phyloP scores from a whole-genome alignment of 1,140 invertebrate species.

The Diprion similis region DNA sequence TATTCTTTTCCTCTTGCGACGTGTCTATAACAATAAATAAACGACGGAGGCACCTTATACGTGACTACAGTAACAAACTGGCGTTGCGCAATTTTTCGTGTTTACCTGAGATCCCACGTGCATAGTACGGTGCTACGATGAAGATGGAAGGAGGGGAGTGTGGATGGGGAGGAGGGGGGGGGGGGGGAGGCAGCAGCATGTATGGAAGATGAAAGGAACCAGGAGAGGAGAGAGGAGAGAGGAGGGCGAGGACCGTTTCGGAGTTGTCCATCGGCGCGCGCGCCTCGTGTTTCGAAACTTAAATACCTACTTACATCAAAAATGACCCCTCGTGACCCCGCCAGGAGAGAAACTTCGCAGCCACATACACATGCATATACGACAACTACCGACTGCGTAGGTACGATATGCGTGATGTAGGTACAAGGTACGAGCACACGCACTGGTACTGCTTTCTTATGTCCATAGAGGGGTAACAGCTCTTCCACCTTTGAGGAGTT shows the following conservation, averaged over 20 bases:
- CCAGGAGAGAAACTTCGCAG: neutral
- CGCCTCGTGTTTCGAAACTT: slow-evolving; percentile 11
- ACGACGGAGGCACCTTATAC: neutral
- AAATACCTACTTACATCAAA: neutral
- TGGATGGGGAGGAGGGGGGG: neutral
- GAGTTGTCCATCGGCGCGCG: neutral
- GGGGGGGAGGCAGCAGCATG: no score
- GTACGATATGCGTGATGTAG: neutral
- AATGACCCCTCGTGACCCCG: slow-evolving; percentile 9
- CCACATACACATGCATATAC: slow-evolving; percentile 1
- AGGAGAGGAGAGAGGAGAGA: no score
- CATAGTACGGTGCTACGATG: neutral
- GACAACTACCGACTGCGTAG: neutral
- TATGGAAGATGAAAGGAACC: no score
- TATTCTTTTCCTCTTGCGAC: neutral
- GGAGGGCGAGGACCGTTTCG: neutral
- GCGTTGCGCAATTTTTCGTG: slow-evolving; percentile 4
- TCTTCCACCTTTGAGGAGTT: no score
- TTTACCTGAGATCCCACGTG: neutral
- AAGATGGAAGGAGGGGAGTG: neutral
- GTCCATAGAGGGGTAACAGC: no score
- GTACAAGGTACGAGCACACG: neutral
- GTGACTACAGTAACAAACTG: neutral
- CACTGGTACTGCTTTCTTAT: no score
- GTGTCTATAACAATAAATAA: neutral